Evolutionary conservation across 2,113 vertebrate species (phyloP).

Genomic region (pig (Sus scrofa)): DNA sequence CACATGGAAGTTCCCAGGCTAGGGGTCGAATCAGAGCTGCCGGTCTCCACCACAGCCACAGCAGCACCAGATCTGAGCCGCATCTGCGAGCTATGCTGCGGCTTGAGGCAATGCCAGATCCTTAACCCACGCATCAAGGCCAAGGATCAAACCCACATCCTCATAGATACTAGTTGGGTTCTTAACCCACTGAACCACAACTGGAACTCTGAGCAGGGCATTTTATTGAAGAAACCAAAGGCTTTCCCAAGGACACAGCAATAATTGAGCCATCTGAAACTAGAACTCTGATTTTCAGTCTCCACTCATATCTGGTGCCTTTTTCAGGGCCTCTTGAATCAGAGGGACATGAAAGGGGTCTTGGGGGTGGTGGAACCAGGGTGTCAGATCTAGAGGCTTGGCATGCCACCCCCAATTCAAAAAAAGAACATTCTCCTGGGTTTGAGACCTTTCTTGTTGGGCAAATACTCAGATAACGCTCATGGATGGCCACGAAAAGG

Average conservation of each 20-base stretch:
- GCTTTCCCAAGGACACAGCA: background rate
- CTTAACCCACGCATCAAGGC: too few species aligned
- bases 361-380: background rate
- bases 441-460: background rate
- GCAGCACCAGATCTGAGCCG: too few species aligned
- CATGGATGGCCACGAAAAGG: background rate
- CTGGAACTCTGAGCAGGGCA: too few species aligned
- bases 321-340: background rate
- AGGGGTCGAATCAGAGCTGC: too few species aligned
- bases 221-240: background rate
- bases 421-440: background rate
- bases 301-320: background rate
- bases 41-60: too few species aligned
- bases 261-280: background rate
- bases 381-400: background rate
- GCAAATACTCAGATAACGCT: background rate
- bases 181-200: too few species aligned
- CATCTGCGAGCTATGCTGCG: too few species aligned
- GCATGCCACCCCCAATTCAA: background rate
- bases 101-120: too few species aligned
- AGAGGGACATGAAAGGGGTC: background rate
- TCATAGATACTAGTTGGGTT: too few species aligned
- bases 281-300: background rate
- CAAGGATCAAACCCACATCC: too few species aligned
- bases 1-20: too few species aligned